Percentiles rank a stretch among this genome's conserved stretches.
Conservation (phyloP, 1,140 invertebrate species). For the Nautilus pompilius region DNA sequence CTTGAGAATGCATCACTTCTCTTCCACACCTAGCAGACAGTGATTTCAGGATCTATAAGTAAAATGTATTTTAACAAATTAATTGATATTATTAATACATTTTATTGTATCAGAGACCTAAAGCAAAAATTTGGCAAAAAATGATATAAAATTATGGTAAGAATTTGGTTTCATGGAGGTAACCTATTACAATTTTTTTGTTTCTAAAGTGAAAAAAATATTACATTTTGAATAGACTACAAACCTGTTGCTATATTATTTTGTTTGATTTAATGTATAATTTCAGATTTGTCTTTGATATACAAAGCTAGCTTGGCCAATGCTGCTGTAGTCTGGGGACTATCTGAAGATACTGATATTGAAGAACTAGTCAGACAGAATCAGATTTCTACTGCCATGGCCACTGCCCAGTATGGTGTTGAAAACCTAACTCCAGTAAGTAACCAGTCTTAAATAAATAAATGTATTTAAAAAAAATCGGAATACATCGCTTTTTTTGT, state of each 20-base stretch:
- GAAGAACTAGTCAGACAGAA: constrained; percentile 21
- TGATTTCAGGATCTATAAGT: too few relatives aligned
- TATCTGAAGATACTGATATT: constrained; percentile 14
- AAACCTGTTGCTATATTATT: neutral
- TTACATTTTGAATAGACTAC: neutral
- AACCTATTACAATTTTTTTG: neutral
- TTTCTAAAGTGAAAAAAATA: constrained; percentile 11
- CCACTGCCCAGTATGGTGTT: constrained; percentile 31
- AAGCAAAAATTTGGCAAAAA: neutral
- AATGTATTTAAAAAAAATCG: constrained; percentile 8
- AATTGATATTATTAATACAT: too few relatives aligned
- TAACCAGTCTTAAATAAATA: neutral
- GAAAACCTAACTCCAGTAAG: constrained; percentile 22
- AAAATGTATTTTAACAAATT: too few relatives aligned
- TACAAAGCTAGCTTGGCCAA: constrained; percentile 18
- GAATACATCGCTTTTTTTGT: too few relatives aligned
- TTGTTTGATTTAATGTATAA: neutral
- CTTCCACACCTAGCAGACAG: too few relatives aligned
- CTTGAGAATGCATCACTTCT: too few relatives aligned
- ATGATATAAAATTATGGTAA: constrained; percentile 6
- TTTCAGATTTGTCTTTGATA: constrained; percentile 4
- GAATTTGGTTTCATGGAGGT: neutral
- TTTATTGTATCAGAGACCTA: neutral
- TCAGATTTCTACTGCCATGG: constrained; percentile 30
- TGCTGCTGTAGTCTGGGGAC: constrained; percentile 10